Evolutionary conservation across 2,888 invertebrate species (phyloP), one percentile per base, ranked within the genome.

Genomic region (Drosophila nigritarsus): DNA sequence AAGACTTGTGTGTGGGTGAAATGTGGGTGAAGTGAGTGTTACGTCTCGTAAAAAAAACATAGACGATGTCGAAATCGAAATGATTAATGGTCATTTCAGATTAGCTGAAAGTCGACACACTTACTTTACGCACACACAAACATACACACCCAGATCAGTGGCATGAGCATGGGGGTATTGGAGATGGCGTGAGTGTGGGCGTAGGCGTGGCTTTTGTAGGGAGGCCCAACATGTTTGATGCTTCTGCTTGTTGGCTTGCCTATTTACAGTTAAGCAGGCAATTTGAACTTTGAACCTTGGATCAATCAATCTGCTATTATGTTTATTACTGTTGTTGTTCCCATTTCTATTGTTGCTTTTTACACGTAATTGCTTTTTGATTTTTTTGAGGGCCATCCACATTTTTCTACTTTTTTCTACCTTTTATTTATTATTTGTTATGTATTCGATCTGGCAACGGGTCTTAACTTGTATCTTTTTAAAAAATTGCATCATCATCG

Each of bases 241-340:
- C 66, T 73, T 68, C 61, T 72, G 68, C 75, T 69, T 89, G 78
- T 81, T 81, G 82, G 83, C 65, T 83, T 86, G 82, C 80, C 82
- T 82, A 82, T 90, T 90, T 88, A 82, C 90, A 83, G 89, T 73
- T 88, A 89, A 87, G 83, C 89, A 90, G 89, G 84, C 90, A 90
- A 90, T 87, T 90, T 86, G 90, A 87, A 83, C 87, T 90, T 75
- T 82, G 84, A 89, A 77, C 87, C 75, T 75, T 54, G 82, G 89
- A 90, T 87, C 87, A 87, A 87, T 87, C 87, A 87, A 87, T 87
- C 80, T 88, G 82, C 87, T 83, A 90, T 87, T 90, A 90, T 88
- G 83, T 87, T 89, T 84, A 76, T 82, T 78, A 65, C 78, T 63
- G 58, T 67, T 71, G 15, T 54, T 71, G 51, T 20, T 54, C 27